Evolutionary conservation across 64 coral and sea anemone species (phyloP).

Genomic region (Montipora sp.): DNA sequence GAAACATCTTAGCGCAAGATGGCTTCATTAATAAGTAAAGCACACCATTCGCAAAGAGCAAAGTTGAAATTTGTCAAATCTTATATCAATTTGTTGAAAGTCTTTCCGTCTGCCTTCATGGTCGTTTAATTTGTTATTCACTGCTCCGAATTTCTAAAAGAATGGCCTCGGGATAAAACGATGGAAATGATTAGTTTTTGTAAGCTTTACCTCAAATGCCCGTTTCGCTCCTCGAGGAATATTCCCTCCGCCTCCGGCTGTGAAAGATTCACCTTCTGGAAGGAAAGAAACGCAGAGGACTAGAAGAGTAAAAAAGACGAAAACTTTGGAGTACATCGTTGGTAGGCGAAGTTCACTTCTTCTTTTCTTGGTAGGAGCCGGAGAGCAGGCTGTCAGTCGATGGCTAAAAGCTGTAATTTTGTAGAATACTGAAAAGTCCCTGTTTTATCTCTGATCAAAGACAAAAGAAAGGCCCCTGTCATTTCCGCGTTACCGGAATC

Average conservation of each 20-base stretch:
- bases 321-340: conserved; percentile 76
- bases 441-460: neutral
- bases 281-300: conserved; percentile 66
- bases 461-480: conserved; percentile 5
- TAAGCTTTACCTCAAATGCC: conserved; percentile 26
- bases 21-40: neutral
- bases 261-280: conserved; percentile 77
- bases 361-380: neutral
- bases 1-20: no score
- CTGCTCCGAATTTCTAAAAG: neutral
- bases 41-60: neutral
- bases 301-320: conserved; percentile 67
- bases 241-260: conserved; percentile 88
- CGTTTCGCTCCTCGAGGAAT: conserved; percentile 68
- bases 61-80: neutral
- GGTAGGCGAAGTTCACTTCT: neutral
- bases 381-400: neutral
- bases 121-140: no score
- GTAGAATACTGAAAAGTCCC: neutral
- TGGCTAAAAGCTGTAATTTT: neutral
- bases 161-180: neutral
- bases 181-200: neutral
- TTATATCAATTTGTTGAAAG: no score
- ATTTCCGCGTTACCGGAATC: conserved; percentile 46
- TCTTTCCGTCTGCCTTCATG: no score